Evolutionary conservation across 2,797 vertebrate genomes (phyloP), one percentile per base, ranked within the genome.

Genomic region (Cyprinodon diabolis): DNA sequence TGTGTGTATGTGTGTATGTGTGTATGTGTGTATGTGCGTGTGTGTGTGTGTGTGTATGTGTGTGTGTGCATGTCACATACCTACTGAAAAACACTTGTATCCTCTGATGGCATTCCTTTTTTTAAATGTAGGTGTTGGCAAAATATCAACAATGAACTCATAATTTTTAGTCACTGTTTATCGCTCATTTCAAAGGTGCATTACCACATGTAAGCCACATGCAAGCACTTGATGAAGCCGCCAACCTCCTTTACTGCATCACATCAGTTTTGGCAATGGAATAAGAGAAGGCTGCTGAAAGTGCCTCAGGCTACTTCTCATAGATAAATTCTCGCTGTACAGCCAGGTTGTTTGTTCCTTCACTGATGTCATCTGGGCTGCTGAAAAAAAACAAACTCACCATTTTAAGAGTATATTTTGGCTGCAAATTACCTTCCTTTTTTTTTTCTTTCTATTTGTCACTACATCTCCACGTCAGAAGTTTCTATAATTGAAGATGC

Each of bases 181-280:
- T 77, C 74, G 75, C 71, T 87, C 73, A 60, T 84, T 83, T 91
- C 85, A 89, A 89, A 92, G 84, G 83, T 75, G 69, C 23, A 78
- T 68, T 55, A 69, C 76, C 87, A 91, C 84, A 92, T 89, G 87
- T 80, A 70, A 84, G 81, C 88, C 79, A 80, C 48, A 79, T 86
- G 81, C 73, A 82, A 69, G 74, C 68, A 21, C 45, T 54, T 76
- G 66, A 69, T 71, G 81, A 87, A 82, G 30, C 71, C 47, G 82
- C 72, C 66, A 47, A 71, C 66, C 62, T 68, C 56, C 70, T 78
- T 63, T 47, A 69, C 67, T 35, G 72, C 82, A 79, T 75, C 72
- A 86, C 89, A 92, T 90, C 90, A 91, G 79, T 88, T 81, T 80
- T 84, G 81, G 84, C 88, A 86, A 37, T 66, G 73, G 79, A 83